These are phyloP conservation scores for Anabas testudineus DNA, from an alignment of 2,797 vertebrate genomes.

Conservation along the genomic window DNA sequence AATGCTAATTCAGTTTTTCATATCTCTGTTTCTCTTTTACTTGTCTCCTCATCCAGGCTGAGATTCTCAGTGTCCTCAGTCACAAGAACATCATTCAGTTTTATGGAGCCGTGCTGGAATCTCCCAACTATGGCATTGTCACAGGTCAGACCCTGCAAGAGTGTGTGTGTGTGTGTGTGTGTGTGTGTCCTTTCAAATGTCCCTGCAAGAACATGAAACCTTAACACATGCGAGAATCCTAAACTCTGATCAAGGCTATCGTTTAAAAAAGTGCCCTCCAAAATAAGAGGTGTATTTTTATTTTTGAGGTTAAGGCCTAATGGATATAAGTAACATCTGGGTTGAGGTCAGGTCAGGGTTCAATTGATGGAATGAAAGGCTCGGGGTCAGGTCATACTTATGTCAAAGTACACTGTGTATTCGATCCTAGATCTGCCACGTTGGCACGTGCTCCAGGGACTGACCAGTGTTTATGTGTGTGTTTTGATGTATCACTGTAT, in stretches of 20 bases:
- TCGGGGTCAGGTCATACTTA: background rate
- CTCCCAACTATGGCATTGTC: constrained; percentile 97
- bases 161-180: constrained; percentile 34
- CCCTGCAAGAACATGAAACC: constrained; percentile 6
- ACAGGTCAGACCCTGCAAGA: constrained; percentile 89
- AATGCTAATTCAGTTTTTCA: constrained; percentile 19
- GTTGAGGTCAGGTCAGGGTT: constrained; percentile 1
- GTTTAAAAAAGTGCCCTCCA: background rate
- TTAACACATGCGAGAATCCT: background rate
- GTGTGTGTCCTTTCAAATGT: constrained; percentile 31
- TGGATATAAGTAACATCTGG: constrained; percentile 2
- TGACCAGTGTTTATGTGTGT: constrained; percentile 50
- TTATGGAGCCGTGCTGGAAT: constrained; percentile 96
- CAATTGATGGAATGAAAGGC: background rate
- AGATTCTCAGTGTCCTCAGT: constrained; percentile 98
- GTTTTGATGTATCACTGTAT: constrained; percentile 41
- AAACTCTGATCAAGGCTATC: background rate
- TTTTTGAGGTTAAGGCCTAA: background rate
- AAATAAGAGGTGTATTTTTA: background rate
- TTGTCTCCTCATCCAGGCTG: constrained; percentile 84
- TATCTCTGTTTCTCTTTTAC: constrained; percentile 37
- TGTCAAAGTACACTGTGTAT: constrained; percentile 22
- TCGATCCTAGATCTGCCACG: constrained; percentile 17
- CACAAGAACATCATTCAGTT: constrained; percentile 99
- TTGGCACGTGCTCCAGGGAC: constrained; percentile 44